Percentiles rank a stretch among this genome's conserved stretches.
Conservation (phyloP, 2,113 vertebrate species). For the Climacteris rufus region DNA sequence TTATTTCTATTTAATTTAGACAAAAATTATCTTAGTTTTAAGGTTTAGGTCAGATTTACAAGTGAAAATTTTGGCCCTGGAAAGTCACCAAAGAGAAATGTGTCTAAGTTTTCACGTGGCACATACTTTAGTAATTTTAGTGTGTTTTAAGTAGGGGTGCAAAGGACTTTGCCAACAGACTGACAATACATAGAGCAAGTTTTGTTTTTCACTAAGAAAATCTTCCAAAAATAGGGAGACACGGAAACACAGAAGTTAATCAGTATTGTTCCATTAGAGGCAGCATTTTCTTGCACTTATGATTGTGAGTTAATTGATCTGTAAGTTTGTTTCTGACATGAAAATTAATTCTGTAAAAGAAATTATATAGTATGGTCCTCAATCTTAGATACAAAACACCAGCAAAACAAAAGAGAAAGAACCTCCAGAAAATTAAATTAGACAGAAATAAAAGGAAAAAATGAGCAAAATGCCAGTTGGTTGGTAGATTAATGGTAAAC, state of each 20-base stretch:
- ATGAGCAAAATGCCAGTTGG: neutral
- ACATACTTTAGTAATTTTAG: neutral
- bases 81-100: neutral
- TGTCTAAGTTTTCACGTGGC: neutral
- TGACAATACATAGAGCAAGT: neutral
- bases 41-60: neutral
- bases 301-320: neutral
- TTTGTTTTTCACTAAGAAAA: neutral
- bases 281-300: neutral
- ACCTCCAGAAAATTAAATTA: neutral
- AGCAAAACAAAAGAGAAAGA: fast-evolving
- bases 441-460: neutral
- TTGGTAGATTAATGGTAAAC: neutral
- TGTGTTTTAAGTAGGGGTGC: neutral
- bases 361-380: neutral
- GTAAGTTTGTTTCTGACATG: neutral
- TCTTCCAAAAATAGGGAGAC: neutral
- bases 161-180: neutral
- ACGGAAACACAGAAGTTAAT: neutral
- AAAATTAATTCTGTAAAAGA: neutral
- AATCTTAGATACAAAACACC: neutral
- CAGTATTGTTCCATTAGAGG: neutral
- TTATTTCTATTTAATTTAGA: neutral
- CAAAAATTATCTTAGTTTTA: neutral
- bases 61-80: neutral